Percentiles rank a stretch among this genome's conserved stretches.
phyloP scores from a whole-genome alignment of 2,888 invertebrate species.

The Drosophila vallismaia region DNA sequence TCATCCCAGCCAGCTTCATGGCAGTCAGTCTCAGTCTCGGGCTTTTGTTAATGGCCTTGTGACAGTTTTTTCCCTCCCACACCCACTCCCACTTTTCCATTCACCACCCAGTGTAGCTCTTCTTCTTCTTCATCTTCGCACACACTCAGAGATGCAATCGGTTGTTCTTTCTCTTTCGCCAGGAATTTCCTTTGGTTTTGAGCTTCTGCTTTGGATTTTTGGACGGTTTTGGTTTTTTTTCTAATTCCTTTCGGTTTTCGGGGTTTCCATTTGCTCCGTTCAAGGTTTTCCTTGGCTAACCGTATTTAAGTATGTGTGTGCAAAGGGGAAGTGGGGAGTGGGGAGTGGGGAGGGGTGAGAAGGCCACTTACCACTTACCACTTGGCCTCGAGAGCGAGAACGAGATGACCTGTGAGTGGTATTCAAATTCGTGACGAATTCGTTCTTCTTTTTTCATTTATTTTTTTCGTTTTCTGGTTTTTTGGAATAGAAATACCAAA shows the following conservation, averaged over 20 bases:
- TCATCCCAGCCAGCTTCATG: conserved; percentile 26
- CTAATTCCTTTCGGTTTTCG: conserved; percentile 30
- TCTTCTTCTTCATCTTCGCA: conserved; percentile 19
- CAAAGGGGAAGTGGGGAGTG: background rate
- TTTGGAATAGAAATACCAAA: background rate
- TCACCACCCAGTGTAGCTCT: background rate
- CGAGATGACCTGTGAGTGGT: background rate
- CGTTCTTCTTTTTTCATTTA: background rate
- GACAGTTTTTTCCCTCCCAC: conserved; percentile 57
- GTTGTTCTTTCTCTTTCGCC: conserved; percentile 10
- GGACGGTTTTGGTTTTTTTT: conserved; percentile 2
- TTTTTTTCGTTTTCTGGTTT: background rate
- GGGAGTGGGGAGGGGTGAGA: background rate
- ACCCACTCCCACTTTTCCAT: background rate
- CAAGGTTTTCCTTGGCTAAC: conserved; percentile 18
- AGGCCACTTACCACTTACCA: conserved; percentile 31
- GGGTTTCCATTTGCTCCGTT: conserved; percentile 21
- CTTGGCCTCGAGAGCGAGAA: conserved; percentile 1
- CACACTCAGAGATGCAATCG: conserved; percentile 37
- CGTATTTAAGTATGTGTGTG: conserved; percentile 9
- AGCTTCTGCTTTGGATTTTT: conserved; percentile 17
- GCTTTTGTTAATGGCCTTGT: conserved; percentile 77
- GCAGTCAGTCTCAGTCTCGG: conserved; percentile 71
- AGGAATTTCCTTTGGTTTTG: conserved; percentile 17
- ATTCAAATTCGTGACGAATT: conserved; percentile 8